Evolutionary conservation across 2,113 vertebrate species (phyloP).

Genomic region (Alligator mississippiensis): DNA sequence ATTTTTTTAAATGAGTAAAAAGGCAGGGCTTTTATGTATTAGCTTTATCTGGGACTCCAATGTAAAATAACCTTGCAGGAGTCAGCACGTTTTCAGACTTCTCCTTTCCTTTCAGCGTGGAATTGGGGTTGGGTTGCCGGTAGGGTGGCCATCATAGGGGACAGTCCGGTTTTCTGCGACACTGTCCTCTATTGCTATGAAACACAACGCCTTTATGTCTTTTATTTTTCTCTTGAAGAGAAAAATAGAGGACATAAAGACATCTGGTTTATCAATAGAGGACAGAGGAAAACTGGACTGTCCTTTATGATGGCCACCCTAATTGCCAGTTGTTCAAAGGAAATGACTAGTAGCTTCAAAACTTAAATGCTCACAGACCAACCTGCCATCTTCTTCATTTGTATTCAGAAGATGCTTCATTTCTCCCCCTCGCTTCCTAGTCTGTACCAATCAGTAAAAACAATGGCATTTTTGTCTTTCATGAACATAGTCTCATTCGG

Average conservation of each 20-base stretch:
- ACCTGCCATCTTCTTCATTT: constrained; percentile 77
- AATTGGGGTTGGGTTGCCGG: not conserved
- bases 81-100: not conserved
- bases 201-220: no score
- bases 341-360: constrained; percentile 55
- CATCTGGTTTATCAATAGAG: no score
- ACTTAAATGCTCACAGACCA: constrained; percentile 22
- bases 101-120: not conserved
- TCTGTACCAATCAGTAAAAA: constrained; percentile 70
- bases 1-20: not conserved
- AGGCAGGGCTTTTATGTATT: not conserved
- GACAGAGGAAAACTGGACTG: no score
- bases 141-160: no score
- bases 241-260: no score
- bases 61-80: not conserved
- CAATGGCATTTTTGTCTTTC: constrained; percentile 77
- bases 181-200: no score
- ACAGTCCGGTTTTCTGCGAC: no score
- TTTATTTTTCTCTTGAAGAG: no score
- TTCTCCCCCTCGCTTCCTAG: constrained; percentile 67
- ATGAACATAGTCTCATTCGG: constrained; percentile 62
- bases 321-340: not conserved
- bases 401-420: constrained; percentile 68
- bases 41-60: not conserved
- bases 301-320: no score